Evolutionary conservation across 2,888 invertebrate genomes (phyloP), one percentile per base, ranked within the genome.

Genomic region (Caenorhabditis angaria): DNA sequence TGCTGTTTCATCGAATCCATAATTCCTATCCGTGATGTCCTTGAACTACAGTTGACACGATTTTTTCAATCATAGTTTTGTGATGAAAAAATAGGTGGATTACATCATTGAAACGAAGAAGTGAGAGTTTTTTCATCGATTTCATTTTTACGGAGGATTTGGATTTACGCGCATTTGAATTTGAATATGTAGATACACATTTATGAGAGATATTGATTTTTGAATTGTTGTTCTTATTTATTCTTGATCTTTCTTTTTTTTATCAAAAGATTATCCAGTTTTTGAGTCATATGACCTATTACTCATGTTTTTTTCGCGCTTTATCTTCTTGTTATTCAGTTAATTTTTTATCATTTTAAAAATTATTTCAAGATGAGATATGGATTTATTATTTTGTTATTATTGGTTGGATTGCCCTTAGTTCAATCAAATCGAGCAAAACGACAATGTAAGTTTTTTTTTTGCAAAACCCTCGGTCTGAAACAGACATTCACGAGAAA

Each of bases 41-140:
- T 64, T 65, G 69, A 64, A 70, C 69, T 61, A 65, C 12, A 51
- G 22, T 25, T 69, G 69, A 64, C 64, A 69, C 69, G 56, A 50
- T 64, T 69, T 61, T 14, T 41, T 35, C 35, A 41, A 47, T 5
- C 20, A 20, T 27, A 25, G 20, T 55, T 35, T 59, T 54, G 61
- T 29, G 35, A 41, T 24, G 59, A 35, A 50, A 27, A 59, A 55
- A 69, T 64, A 59, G 63, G 62, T 51, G 51, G 56, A 69, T 65
- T 70, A 61, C 64, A 70, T 70, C 69, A 70, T 57, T 61, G 56
- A 62, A 60, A 57, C 41, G 53, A 28, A 22, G 56, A 18, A 5
- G 61, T 14, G 25, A 51, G 63, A 55, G 68, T 63, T 62, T 55
- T 55, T n/a, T n/a, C n/a, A n/a, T n/a, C n/a, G 18, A 41, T 41